A percentile compares a stretch with the other conserved stretches of the same genome.
phyloP scores from a whole-genome alignment of 2,888 invertebrate species.

The Limenitis camilla region DNA sequence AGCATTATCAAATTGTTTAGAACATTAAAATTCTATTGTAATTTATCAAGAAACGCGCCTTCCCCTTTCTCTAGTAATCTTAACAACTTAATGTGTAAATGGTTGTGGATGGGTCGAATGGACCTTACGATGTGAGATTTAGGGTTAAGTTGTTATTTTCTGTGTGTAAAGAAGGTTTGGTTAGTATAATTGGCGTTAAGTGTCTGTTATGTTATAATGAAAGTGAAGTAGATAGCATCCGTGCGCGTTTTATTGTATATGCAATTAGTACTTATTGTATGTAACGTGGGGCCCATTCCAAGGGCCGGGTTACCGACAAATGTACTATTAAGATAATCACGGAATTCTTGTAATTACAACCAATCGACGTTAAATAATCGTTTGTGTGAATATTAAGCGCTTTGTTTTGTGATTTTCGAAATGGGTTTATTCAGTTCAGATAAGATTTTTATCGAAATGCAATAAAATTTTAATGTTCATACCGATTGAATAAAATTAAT shows the following conservation, averaged over 20 bases:
- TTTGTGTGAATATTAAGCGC: slow-evolving; percentile 12
- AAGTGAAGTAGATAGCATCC: slow-evolving; percentile 63
- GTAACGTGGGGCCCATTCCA: slow-evolving; percentile 44
- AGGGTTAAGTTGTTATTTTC: slow-evolving; percentile 18
- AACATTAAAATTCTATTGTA: slow-evolving; percentile 64
- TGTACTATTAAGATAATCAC: slow-evolving; percentile 47
- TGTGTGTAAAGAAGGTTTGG: slow-evolving; percentile 30
- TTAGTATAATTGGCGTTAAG: slow-evolving; percentile 61
- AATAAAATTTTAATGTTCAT: too few relatives aligned
- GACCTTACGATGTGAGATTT: slow-evolving; percentile 27
- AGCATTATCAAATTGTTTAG: slow-evolving; percentile 54
- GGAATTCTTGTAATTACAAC: slow-evolving; percentile 42
- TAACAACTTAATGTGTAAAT: slow-evolving; percentile 19
- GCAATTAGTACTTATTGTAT: slow-evolving; percentile 59
- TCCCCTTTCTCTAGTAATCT: slow-evolving; percentile 49
- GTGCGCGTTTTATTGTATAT: slow-evolving; percentile 46
- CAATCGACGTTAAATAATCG: slow-evolving; percentile 21
- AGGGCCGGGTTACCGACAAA: slow-evolving; percentile 39
- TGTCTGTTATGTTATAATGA: slow-evolving; percentile 67
- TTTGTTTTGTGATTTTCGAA: too few relatives aligned
- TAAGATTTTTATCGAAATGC: too few relatives aligned
- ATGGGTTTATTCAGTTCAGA: too few relatives aligned
- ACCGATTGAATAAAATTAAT: slow-evolving; percentile 43
- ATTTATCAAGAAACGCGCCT: slow-evolving; percentile 59
- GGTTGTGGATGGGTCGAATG: slow-evolving; percentile 1